Percentiles rank a stretch among this genome's conserved stretches.
Evolutionary conservation across 2,888 invertebrate genomes (phyloP).

Genomic region (Brachynemurus nebulosus): DNA sequence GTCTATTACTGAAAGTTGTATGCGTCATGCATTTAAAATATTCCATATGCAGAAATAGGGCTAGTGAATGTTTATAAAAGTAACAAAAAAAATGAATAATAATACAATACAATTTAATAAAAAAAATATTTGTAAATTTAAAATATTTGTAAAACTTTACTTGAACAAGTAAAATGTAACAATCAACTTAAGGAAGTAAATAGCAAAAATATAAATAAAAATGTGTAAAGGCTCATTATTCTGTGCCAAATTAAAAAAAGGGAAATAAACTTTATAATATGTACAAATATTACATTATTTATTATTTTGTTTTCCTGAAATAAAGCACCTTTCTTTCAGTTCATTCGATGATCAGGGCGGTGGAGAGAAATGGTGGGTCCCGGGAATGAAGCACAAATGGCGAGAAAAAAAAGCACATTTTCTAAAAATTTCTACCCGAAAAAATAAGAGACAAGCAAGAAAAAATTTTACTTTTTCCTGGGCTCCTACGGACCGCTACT

Average conservation of each 20-base stretch:
- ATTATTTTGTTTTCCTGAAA: too few species aligned
- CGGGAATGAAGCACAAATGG: too few species aligned
- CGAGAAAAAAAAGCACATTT: too few species aligned
- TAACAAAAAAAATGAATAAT: slow-evolving; percentile 21
- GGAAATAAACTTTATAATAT: slow-evolving; percentile 10
- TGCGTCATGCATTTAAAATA: slow-evolving; percentile 28
- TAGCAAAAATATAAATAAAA: slow-evolving; percentile 18
- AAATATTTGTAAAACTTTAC: slow-evolving; percentile 23
- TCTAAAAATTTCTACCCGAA: too few species aligned
- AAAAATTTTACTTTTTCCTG: too few species aligned
- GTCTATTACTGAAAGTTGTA: slow-evolving; percentile 12
- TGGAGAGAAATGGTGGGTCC: too few species aligned
- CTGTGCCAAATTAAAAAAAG: slow-evolving; percentile 34
- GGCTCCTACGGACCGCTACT: too few species aligned
- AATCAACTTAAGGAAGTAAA: slow-evolving; percentile 1
- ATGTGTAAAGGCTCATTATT: slow-evolving; percentile 33
- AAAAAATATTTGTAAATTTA: slow-evolving; percentile 14
- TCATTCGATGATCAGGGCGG: too few species aligned
- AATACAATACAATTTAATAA: too few species aligned
- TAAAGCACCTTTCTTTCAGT: too few species aligned
- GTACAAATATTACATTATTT: slow-evolving; percentile 8
- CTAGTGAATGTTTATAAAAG: slow-evolving; percentile 32
- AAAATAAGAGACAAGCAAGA: too few species aligned
- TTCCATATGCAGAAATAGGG: slow-evolving; percentile 29
- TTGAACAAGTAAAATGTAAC: neutral